Conservation (phyloP, 2,888 invertebrate species). For the Pycnomerus fuliginosus region DNA sequence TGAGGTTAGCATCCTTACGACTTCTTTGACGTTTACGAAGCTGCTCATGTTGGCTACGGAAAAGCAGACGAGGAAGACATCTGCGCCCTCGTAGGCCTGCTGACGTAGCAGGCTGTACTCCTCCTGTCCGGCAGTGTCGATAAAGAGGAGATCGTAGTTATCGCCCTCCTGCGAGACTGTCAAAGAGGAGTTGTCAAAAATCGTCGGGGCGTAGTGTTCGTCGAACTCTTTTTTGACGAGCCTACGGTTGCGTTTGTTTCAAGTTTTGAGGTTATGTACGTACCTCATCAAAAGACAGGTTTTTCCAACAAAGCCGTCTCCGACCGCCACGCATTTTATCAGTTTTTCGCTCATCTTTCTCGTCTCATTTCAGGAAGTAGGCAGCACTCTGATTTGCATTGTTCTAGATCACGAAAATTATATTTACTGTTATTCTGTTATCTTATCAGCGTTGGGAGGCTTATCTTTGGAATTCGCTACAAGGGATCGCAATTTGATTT, state of each 20-base stretch:
- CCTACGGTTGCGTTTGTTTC: slow-evolving; percentile 8
- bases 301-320: slow-evolving; percentile 31
- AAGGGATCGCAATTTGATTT: no score
- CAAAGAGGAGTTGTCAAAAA: slow-evolving; percentile 26
- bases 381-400: no score
- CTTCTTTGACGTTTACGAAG: slow-evolving; percentile 24
- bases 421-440: no score
- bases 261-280: neutral
- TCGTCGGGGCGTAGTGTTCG: slow-evolving; percentile 22
- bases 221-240: slow-evolving; percentile 9
- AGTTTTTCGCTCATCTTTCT: slow-evolving; percentile 11
- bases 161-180: slow-evolving; percentile 11
- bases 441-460: no score
- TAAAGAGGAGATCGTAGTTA: slow-evolving; percentile 19
- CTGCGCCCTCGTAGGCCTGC: slow-evolving; percentile 18
- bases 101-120: slow-evolving; percentile 22
- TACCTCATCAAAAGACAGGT: slow-evolving; percentile 27
- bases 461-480: no score
- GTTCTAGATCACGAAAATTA: no score
- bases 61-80: slow-evolving; percentile 28
- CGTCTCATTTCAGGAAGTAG: no score
- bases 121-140: slow-evolving; percentile 32
- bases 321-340: slow-evolving; percentile 28
- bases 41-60: slow-evolving; percentile 21
- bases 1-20: slow-evolving; percentile 16